Evolutionary conservation across 1,140 invertebrate species (phyloP).

Genomic region (Drosophila orena): DNA sequence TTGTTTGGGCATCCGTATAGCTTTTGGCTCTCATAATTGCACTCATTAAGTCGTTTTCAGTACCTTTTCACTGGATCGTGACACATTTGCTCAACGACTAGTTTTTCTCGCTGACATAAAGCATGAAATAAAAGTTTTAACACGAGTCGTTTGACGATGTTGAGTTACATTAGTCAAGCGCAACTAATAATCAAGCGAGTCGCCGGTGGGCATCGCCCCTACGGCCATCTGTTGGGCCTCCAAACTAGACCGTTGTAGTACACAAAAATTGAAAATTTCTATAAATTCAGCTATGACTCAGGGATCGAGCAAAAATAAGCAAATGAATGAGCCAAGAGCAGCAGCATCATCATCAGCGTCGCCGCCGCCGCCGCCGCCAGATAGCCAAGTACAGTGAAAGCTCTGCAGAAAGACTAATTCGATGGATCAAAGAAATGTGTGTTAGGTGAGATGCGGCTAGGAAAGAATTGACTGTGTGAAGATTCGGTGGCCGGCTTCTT

Average conservation of each 20-base stretch:
- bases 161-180: constrained; percentile 47
- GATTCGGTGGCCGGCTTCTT: constrained; percentile 40
- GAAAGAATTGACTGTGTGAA: constrained; percentile 6
- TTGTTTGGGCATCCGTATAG: constrained; percentile 2
- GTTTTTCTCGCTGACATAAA: constrained; percentile 69
- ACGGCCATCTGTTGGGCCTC: constrained; percentile 67
- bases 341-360: constrained; percentile 16
- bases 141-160: constrained; percentile 41
- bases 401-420: not conserved
- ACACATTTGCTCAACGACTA: constrained; percentile 47
- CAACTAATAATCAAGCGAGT: constrained; percentile 60
- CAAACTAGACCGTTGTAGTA: constrained; percentile 41
- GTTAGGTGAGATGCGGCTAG: not conserved
- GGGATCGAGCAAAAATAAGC: constrained; percentile 46
- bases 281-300: constrained; percentile 77
- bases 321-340: constrained; percentile 46
- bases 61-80: constrained; percentile 41
- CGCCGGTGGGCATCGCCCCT: constrained; percentile 34
- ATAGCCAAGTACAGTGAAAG: constrained; percentile 37
- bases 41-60: constrained; percentile 26
- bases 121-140: constrained; percentile 46
- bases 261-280: constrained; percentile 65
- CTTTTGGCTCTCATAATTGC: constrained; percentile 15
- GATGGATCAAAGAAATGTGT: constrained; percentile 32
- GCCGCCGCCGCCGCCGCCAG: not conserved